Evolutionary conservation across 1,140 invertebrate genomes (phyloP), one percentile per base, ranked within the genome.

Genomic region (Phymastichus coffea): DNA sequence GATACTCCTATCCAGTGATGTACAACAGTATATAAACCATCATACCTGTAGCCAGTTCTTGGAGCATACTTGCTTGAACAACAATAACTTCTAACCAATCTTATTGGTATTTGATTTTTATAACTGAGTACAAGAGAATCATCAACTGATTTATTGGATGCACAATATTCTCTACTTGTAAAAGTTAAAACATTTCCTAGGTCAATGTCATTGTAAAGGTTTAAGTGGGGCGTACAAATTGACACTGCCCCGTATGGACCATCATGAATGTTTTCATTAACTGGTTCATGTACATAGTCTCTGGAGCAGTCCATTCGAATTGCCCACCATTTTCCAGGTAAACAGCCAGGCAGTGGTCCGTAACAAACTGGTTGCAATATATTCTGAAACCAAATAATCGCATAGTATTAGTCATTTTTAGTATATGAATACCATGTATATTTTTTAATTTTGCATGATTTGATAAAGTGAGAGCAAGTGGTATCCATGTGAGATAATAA

Each of bases 241-340:
- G 78, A 78, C 0, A 70, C 60, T 44, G 73, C 76, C 7, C 76
- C 77, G 43, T 70, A 73, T 6, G 73, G 64, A n/a, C 75, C 75
- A n/a, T 74, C 66, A 15, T 76, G 68, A 26, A 78, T 57, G 19
- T 74, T 68, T 19, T 61, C 62, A 20, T 72, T 60, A 12, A 79
- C 76, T 0, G 76, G 75, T 44, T 63, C 57, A 25, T 80, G 78
- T 15, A 80, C 65, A 4, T 57, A 54, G 35, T 76, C 73, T 12
- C 72, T 68, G 0, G 76, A 72, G 43, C 77, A 79, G 35, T 80
- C 76, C 66, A 78, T 74, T 20, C 77, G 71, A 22, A 79, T 75
- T 15, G 77, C 77, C 77, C 78, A 80, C 78, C 78, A 80, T 1
- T 68, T 72, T 22, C 77, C 77, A 6, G 72, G 53, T 46, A 68